Evolutionary conservation across 2,113 vertebrate species (phyloP).

Genomic region (Sinocyclocheilus anshuiensis): DNA sequence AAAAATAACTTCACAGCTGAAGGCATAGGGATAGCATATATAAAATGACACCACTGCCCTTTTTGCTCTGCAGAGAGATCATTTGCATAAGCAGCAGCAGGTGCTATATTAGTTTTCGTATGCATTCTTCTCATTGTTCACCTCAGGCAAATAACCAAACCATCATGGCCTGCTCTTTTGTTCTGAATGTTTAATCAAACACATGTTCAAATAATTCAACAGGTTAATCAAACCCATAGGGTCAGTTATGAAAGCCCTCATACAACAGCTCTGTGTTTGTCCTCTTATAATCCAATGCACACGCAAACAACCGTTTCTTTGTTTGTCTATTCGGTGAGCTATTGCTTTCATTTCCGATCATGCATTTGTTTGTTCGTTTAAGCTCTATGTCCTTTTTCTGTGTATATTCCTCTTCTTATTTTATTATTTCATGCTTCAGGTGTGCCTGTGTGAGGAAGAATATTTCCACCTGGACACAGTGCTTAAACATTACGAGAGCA

Average conservation of each 20-base stretch:
- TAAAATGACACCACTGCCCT: background rate
- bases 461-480: background rate
- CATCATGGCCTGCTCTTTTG: background rate
- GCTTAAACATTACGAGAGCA: background rate
- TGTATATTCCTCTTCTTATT: background rate
- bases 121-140: background rate
- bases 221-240: background rate
- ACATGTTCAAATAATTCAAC: slow-evolving; percentile 24
- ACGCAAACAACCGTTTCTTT: background rate
- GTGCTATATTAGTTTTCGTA: slow-evolving; percentile 1
- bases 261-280: slow-evolving; percentile 3
- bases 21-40: background rate
- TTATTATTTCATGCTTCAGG: background rate
- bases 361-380: background rate
- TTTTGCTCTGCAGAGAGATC: background rate
- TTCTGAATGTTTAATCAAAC: slow-evolving; percentile 13
- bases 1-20: background rate
- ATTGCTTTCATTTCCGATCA: background rate
- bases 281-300: background rate
- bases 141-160: background rate
- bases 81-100: slow-evolving; percentile 7
- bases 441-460: background rate
- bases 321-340: background rate
- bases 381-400: background rate
- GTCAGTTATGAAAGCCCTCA: background rate